Conservation (phyloP, 2,797 vertebrate species). For the Arremon brunneinucha region DNA sequence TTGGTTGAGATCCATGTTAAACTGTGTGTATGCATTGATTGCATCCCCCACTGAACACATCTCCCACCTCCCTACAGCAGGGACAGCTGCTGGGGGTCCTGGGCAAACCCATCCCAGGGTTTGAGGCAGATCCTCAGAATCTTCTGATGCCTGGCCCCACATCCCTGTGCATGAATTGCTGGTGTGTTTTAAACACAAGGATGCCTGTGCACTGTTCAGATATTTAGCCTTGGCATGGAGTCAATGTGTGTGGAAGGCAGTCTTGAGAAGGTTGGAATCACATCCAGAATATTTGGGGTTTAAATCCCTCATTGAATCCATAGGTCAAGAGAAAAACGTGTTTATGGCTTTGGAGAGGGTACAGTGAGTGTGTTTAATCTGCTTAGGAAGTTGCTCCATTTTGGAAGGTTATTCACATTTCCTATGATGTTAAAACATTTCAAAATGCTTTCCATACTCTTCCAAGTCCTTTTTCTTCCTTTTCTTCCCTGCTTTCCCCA, state of each 20-base stretch:
- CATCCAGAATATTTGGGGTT: background rate
- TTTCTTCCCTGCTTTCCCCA: background rate
- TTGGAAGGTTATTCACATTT: background rate
- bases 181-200: background rate
- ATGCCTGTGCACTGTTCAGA: background rate
- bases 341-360: background rate
- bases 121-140: background rate
- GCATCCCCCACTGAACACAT: background rate
- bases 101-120: background rate
- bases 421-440: background rate
- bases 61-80: background rate
- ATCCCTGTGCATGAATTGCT: background rate
- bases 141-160: background rate
- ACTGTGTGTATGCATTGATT: accelerated
- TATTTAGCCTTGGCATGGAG: background rate
- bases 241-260: background rate
- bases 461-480: background rate
- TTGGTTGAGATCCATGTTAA: background rate
- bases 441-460: background rate
- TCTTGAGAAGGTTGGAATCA: background rate
- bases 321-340: background rate
- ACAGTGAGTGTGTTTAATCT: background rate
- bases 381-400: background rate
- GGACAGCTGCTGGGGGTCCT: background rate
- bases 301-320: background rate